A percentile compares a stretch with the other conserved stretches of the same genome.
Conservation (phyloP, 2,888 invertebrate species). For the Pyrochroa serraticornis region DNA sequence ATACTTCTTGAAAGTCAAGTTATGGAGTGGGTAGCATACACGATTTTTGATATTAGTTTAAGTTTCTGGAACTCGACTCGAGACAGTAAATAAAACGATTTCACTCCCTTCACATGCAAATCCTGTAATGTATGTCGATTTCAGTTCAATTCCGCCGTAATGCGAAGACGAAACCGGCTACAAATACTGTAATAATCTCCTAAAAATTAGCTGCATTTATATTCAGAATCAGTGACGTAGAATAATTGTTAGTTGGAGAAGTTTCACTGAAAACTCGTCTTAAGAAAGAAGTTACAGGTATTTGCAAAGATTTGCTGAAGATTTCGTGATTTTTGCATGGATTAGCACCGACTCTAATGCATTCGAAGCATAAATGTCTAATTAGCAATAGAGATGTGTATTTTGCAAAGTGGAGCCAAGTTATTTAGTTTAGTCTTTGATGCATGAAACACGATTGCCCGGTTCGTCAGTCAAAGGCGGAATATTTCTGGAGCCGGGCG, state of each 20-base stretch:
- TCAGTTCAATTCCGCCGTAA: too few species aligned
- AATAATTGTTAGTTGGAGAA: too few species aligned
- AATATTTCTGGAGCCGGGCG: neutral
- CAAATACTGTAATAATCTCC: neutral
- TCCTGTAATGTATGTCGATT: too few species aligned
- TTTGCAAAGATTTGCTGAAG: neutral
- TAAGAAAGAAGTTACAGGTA: neutral
- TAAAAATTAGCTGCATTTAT: too few species aligned
- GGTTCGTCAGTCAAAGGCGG: slow-evolving; percentile 45
- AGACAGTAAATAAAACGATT: too few species aligned
- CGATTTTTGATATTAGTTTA: too few species aligned
- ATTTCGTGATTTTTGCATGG: neutral
- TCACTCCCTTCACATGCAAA: too few species aligned
- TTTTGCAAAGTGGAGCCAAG: slow-evolving; percentile 23
- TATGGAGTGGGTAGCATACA: too few species aligned
- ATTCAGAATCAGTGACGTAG: too few species aligned
- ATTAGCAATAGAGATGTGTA: slow-evolving; percentile 21
- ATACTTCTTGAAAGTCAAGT: too few species aligned
- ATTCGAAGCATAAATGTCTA: slow-evolving; percentile 16
- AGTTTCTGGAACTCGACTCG: too few species aligned
- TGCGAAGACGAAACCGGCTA: neutral
- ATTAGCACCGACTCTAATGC: neutral
- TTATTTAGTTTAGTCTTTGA: slow-evolving; percentile 38
- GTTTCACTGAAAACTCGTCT: too few species aligned
- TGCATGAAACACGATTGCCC: slow-evolving; percentile 45